Evolutionary conservation across 1,140 invertebrate species (phyloP).

Genomic region (Pogonus chalceus): DNA sequence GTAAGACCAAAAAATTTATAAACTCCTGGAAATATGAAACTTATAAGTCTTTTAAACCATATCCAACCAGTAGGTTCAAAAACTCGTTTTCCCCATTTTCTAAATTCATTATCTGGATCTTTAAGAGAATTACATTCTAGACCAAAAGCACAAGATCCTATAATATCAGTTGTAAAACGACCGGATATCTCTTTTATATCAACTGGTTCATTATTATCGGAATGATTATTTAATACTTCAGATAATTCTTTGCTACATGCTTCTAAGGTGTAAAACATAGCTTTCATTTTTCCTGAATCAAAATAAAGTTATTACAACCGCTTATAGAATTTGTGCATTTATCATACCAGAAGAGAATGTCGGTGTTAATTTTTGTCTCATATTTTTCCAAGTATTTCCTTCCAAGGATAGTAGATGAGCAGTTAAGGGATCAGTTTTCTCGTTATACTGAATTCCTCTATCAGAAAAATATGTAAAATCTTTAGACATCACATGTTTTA

Average conservation of each 20-base stretch:
- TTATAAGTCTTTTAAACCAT: not conserved
- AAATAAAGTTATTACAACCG: too few species aligned
- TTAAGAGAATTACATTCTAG: conserved; percentile 35
- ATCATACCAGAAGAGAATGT: conserved; percentile 39
- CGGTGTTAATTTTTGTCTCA: conserved; percentile 36
- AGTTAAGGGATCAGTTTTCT: conserved; percentile 34
- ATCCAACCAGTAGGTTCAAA: not conserved
- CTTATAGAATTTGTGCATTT: too few species aligned
- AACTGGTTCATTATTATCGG: conserved; percentile 13
- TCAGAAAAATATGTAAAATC: too few species aligned
- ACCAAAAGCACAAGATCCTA: conserved; percentile 40
- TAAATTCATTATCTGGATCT: conserved; percentile 32
- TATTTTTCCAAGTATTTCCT: conserved; percentile 36
- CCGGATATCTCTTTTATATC: conserved; percentile 32
- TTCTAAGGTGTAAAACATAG: conserved; percentile 29
- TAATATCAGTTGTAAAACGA: conserved; percentile 38
- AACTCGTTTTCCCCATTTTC: conserved; percentile 2
- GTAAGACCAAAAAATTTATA: not conserved
- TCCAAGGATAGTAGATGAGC: conserved; percentile 36
- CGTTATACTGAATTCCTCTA: too few species aligned
- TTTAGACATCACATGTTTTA: too few species aligned
- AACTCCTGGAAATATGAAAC: not conserved
- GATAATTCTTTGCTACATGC: not conserved
- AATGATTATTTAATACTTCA: conserved; percentile 17
- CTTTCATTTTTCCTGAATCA: conserved; percentile 42